These are phyloP conservation scores for Lichenostomus cassidix DNA, from an alignment of 2,113 vertebrate species.

Conservation along the genomic window DNA sequence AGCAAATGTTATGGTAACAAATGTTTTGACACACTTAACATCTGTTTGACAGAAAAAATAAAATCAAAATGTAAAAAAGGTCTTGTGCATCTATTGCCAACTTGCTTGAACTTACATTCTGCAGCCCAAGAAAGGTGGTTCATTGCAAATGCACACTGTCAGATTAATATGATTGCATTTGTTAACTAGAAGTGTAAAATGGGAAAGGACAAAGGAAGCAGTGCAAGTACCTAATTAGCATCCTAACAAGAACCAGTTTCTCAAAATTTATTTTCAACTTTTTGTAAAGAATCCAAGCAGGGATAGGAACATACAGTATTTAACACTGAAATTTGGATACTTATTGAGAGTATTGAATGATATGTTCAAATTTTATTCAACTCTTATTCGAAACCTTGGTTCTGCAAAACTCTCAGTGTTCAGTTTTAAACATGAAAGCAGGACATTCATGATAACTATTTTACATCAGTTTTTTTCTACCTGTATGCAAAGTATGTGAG, in stretches of 20 bases:
- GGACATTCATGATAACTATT: not conserved
- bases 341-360: not conserved
- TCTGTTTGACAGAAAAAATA: conserved; percentile 38
- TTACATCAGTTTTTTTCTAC: not conserved
- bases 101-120: not conserved
- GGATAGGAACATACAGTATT: not conserved
- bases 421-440: not conserved
- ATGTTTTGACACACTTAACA: conserved; percentile 12
- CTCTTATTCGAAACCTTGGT: not conserved
- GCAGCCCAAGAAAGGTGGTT: not conserved
- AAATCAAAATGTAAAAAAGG: conserved; percentile 49
- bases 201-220: conserved; percentile 6
- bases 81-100: not conserved
- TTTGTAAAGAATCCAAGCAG: not conserved
- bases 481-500: not conserved
- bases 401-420: not conserved
- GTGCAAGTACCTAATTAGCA: not conserved
- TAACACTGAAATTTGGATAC: not conserved
- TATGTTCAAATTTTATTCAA: not conserved
- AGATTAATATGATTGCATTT: not conserved
- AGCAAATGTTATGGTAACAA: not conserved
- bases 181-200: not conserved
- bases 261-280: not conserved
- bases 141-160: not conserved
- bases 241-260: not conserved